phyloP scores from a whole-genome alignment of 2,113 vertebrate species.

The Delphinus delphis region DNA sequence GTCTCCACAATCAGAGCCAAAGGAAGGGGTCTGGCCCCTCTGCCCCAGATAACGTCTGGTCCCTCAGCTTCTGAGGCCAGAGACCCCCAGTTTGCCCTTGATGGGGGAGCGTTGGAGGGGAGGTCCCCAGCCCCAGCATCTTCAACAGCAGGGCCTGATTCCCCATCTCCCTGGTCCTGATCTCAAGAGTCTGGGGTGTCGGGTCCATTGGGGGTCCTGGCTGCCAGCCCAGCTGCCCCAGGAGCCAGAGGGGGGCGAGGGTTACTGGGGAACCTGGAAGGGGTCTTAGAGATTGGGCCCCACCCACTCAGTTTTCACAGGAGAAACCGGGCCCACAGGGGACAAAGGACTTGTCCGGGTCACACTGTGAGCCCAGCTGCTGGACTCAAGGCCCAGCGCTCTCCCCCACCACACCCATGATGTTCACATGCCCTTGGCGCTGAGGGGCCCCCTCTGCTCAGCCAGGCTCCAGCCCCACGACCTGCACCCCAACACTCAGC shows the following conservation, averaged over 20 bases:
- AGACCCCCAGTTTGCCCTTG: neutral
- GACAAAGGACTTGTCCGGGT: accelerated
- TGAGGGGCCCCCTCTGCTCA: neutral
- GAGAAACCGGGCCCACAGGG: neutral
- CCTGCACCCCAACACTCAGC: neutral
- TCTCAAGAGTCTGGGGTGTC: neutral
- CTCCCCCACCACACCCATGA: accelerated
- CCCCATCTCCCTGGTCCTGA: accelerated
- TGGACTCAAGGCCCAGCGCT: neutral
- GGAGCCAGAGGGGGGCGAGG: neutral
- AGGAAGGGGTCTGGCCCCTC: too few relatives aligned
- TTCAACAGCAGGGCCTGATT: neutral
- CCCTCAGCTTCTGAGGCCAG: too few relatives aligned
- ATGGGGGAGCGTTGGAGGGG: neutral
- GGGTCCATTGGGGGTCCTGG: accelerated
- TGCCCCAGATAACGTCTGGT: too few relatives aligned
- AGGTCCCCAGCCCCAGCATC: neutral
- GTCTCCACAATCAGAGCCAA: neutral
- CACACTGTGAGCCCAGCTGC: neutral
- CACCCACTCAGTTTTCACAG: neutral
- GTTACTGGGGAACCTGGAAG: neutral
- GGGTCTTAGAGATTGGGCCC: neutral
- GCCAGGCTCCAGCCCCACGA: neutral
- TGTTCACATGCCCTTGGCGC: accelerated
- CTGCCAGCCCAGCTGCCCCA: neutral